phyloP scores from a whole-genome alignment of 1,140 invertebrate species.

The Temnothorax longispinosus region DNA sequence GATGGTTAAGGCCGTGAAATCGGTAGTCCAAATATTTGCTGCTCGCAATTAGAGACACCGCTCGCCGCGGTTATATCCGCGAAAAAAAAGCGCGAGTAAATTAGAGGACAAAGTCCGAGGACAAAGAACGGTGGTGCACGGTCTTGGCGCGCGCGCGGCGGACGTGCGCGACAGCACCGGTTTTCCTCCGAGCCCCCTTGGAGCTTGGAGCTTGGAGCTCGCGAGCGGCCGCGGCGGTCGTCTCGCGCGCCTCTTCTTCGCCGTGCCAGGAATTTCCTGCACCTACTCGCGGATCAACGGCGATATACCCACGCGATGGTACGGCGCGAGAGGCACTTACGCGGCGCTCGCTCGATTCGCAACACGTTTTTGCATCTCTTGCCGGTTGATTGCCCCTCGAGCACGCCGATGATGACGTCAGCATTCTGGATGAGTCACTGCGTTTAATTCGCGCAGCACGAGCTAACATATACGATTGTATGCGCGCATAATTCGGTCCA shows the following conservation, averaged over 20 bases:
- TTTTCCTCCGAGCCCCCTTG: background rate
- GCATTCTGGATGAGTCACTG: constrained; percentile 69
- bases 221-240: background rate
- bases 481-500: constrained; percentile 49
- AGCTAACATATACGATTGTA: constrained; percentile 41
- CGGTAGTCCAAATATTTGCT: background rate
- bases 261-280: constrained; percentile 15
- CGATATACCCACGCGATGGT: constrained; percentile 53
- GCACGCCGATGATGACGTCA: constrained; percentile 70
- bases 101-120: constrained; percentile 15
- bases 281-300: background rate
- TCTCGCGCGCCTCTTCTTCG: constrained; percentile 2
- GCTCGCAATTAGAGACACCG: background rate
- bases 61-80: background rate
- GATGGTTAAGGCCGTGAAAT: background rate
- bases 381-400: constrained; percentile 75
- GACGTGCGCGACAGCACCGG: background rate
- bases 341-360: constrained; percentile 59
- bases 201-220: background rate
- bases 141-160: background rate
- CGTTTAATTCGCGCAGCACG: constrained; percentile 37
- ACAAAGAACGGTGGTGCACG: background rate
- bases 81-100: background rate
- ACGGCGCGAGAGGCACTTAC: constrained; percentile 38
- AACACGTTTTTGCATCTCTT: constrained; percentile 73